Conservation (phyloP, 2,113 vertebrate species). For the Saimiri boliviensis region DNA sequence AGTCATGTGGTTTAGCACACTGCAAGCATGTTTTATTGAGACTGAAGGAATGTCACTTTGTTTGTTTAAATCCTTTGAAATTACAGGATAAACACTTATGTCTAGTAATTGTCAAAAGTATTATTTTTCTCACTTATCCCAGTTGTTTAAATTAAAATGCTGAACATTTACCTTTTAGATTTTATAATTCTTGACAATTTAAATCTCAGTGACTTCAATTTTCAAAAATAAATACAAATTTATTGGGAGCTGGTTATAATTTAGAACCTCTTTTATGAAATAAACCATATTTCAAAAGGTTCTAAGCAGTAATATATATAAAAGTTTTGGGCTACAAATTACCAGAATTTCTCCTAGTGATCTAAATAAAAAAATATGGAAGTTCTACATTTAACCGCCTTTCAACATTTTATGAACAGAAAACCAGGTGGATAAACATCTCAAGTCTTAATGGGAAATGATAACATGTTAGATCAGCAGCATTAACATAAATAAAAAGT, state of each 20-base stretch:
- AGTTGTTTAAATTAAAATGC: not conserved
- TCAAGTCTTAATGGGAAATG: not conserved
- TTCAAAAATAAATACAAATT: not conserved
- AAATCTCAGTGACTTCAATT: not conserved
- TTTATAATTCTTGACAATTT: not conserved
- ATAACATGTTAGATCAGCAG: not conserved
- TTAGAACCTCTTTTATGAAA: slow-evolving; percentile 11
- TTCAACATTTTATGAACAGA: not conserved
- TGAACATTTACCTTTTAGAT: not conserved
- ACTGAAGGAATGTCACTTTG: not conserved
- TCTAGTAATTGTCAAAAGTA: not conserved
- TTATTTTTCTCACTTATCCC: not conserved
- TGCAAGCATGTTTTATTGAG: not conserved
- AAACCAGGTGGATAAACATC: not conserved
- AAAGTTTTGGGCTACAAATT: not conserved
- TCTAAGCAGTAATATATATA: not conserved
- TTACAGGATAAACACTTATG: not conserved
- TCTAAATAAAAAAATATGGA: not conserved
- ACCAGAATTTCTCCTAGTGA: not conserved
- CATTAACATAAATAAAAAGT: not conserved
- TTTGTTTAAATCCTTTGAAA: not conserved
- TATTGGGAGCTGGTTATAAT: not conserved
- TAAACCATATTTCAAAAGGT: not conserved
- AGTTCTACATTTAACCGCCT: not conserved
- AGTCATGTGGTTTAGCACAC: not conserved